These are phyloP conservation scores for Leptinotarsa juncta DNA, from an alignment of 2,888 invertebrate genomes.

Conservation along the genomic window DNA sequence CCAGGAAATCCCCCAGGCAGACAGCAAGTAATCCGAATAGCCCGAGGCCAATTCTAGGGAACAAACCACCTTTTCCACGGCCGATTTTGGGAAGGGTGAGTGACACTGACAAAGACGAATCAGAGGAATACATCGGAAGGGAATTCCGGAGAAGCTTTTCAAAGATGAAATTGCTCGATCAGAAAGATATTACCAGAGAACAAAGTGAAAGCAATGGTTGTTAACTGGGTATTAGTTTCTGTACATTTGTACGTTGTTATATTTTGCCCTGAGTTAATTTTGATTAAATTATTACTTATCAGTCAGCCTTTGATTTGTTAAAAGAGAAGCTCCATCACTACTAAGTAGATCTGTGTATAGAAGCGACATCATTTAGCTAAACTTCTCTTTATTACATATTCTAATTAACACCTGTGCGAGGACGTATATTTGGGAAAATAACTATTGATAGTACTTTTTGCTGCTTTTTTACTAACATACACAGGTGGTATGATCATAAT, in stretches of 20 bases:
- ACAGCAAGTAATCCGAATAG: conserved; percentile 38
- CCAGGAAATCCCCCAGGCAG: conserved; percentile 46
- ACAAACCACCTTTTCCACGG: conserved; percentile 50
- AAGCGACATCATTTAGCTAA: too few relatives aligned
- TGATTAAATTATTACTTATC: neutral
- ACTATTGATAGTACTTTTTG: too few relatives aligned
- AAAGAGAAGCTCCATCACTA: too few relatives aligned
- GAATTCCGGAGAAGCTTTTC: conserved; percentile 50
- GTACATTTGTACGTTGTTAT: neutral
- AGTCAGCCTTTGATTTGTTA: too few relatives aligned
- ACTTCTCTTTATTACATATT: too few relatives aligned
- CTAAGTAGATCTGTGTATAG: too few relatives aligned
- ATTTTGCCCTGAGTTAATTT: neutral
- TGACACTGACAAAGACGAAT: conserved; percentile 44
- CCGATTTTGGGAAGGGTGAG: conserved; percentile 52
- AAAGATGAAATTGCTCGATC: conserved; percentile 44
- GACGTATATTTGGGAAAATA: too few relatives aligned
- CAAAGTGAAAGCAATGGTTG: conserved; percentile 18
- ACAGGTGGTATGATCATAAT: too few relatives aligned
- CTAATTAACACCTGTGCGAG: too few relatives aligned
- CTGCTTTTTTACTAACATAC: too few relatives aligned
- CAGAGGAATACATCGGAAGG: conserved; percentile 50
- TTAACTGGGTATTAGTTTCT: neutral
- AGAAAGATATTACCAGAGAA: conserved; percentile 6
- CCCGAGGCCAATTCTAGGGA: conserved; percentile 53